These are phyloP conservation scores for Hafferia zeledoni DNA, from an alignment of 2,797 vertebrate species.

Conservation along the genomic window DNA sequence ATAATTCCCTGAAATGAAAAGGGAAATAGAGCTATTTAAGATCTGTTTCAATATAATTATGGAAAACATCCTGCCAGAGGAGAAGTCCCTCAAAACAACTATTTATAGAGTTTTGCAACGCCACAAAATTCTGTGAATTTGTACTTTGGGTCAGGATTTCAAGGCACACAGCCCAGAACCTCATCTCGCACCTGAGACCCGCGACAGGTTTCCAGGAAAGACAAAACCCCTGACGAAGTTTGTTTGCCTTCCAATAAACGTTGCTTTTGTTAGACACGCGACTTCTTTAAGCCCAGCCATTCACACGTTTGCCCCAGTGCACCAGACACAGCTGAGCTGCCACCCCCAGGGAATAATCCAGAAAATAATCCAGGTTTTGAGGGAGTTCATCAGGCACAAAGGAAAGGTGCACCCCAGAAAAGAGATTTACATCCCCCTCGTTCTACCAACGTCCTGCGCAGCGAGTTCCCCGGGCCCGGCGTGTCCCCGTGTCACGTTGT, in stretches of 20 bases:
- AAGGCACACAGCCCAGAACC: not conserved
- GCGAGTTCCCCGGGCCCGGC: not conserved
- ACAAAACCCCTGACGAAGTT: not conserved
- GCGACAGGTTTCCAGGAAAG: not conserved
- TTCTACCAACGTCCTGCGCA: fast-evolving
- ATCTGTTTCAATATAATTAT: not conserved
- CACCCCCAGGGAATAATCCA: not conserved
- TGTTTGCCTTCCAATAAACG: not conserved
- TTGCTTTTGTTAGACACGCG: not conserved
- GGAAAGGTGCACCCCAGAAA: not conserved
- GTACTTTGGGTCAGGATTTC: not conserved
- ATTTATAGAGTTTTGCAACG: not conserved
- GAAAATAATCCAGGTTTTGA: not conserved
- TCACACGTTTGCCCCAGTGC: fast-evolving
- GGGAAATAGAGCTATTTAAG: slow-evolving; percentile 15
- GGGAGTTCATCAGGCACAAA: not conserved
- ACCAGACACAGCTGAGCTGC: not conserved
- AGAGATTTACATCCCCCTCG: not conserved
- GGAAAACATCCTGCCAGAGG: not conserved
- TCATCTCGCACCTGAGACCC: fast-evolving
- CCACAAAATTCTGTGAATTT: not conserved
- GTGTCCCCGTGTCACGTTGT: not conserved
- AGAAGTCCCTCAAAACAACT: not conserved
- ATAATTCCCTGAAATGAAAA: not conserved
- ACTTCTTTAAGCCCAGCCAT: fast-evolving